These are phyloP conservation scores for Brachionus rubens DNA, from an alignment of 1,140 invertebrate species.

Conservation along the genomic window DNA sequence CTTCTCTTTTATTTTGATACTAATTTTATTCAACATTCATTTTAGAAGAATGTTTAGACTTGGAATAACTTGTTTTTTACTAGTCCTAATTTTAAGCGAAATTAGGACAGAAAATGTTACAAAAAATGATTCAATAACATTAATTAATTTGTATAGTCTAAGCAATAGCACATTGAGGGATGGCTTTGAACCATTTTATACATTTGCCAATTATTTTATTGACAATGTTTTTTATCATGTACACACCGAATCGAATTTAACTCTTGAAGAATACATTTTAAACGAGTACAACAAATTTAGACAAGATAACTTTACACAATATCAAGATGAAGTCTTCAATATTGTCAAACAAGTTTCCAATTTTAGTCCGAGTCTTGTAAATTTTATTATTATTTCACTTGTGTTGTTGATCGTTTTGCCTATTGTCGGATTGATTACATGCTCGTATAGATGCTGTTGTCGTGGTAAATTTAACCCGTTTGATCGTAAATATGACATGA, in stretches of 20 bases:
- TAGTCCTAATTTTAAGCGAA: background rate
- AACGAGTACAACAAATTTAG: too few relatives aligned
- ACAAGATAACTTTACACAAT: too few relatives aligned
- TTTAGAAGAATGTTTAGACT: slow-evolving; percentile 40
- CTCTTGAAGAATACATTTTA: too few relatives aligned
- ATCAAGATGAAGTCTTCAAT: too few relatives aligned
- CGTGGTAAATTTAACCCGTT: slow-evolving; percentile 25
- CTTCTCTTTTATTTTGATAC: too few relatives aligned
- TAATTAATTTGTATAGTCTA: slow-evolving; percentile 3
- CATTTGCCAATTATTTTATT: slow-evolving; percentile 27
- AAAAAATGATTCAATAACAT: background rate
- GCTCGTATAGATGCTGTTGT: slow-evolving; percentile 12
- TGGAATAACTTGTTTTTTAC: background rate
- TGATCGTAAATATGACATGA: slow-evolving; percentile 9
- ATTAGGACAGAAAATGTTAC: background rate
- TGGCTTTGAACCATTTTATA: slow-evolving; percentile 37
- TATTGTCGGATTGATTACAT: background rate
- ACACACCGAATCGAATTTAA: too few relatives aligned
- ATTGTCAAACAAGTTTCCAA: background rate
- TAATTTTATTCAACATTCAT: too few relatives aligned
- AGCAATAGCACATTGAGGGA: background rate
- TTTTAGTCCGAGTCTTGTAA: background rate
- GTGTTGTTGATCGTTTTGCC: background rate
- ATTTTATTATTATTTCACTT: slow-evolving; percentile 7
- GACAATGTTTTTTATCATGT: slow-evolving; percentile 30